These are phyloP conservation scores for Florisuga fusca DNA, from an alignment of 2,797 vertebrate genomes.

Conservation along the genomic window DNA sequence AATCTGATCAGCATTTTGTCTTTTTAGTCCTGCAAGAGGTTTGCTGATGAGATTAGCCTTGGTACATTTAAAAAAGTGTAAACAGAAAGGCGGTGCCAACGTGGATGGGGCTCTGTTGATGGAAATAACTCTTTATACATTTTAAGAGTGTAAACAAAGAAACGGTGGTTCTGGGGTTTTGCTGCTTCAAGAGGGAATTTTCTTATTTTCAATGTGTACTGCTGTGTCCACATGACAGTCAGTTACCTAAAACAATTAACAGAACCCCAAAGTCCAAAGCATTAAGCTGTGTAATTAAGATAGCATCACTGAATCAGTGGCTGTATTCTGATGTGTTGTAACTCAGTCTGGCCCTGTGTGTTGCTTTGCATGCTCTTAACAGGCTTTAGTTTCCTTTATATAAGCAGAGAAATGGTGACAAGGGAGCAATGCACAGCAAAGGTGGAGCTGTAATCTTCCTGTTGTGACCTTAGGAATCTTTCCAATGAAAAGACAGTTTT, in stretches of 20 bases:
- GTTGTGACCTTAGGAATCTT: background rate
- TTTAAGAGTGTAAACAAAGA: too few relatives aligned
- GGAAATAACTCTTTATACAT: too few relatives aligned
- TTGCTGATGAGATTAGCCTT: too few relatives aligned
- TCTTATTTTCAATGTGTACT: too few relatives aligned
- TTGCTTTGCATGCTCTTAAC: background rate
- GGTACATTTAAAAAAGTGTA: too few relatives aligned
- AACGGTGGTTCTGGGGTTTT: too few relatives aligned
- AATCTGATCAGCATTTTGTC: too few relatives aligned
- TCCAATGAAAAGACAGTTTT: background rate
- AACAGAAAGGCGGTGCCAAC: too few relatives aligned
- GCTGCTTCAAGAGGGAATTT: too few relatives aligned
- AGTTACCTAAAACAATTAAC: background rate
- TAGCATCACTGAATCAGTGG: background rate
- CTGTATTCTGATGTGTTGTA: background rate
- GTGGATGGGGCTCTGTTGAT: too few relatives aligned
- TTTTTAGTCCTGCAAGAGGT: too few relatives aligned
- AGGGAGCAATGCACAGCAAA: background rate
- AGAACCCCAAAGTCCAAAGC: background rate
- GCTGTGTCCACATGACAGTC: too few relatives aligned
- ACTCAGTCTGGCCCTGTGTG: background rate
- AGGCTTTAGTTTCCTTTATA: background rate
- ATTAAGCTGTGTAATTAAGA: background rate
- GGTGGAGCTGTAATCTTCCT: background rate
- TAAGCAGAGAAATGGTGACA: background rate